These are phyloP conservation scores for Oscheius sp. DNA, from an alignment of 2,888 invertebrate species.

Conservation along the genomic window DNA sequence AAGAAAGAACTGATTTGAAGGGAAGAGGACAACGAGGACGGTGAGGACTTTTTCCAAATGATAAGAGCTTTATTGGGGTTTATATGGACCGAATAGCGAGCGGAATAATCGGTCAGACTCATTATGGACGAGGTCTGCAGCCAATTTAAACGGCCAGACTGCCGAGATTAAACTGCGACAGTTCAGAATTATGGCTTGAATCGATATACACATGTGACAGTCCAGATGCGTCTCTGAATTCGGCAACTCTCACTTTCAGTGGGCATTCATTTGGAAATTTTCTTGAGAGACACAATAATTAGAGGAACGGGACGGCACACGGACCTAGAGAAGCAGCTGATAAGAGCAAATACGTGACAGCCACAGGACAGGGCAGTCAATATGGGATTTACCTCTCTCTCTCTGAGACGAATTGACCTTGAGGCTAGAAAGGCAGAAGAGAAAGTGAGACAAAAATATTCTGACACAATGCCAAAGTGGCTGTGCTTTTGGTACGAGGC, in stretches of 20 bases:
- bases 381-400: too few relatives aligned
- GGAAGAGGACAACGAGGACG: too few relatives aligned
- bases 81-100: too few relatives aligned
- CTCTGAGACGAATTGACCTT: slow-evolving; percentile 28
- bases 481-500: too few relatives aligned
- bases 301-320: neutral
- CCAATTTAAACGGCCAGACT: neutral
- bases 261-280: neutral
- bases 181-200: neutral
- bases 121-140: neutral
- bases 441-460: slow-evolving; percentile 28
- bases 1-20: too few relatives aligned
- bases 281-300: neutral
- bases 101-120: neutral
- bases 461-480: slow-evolving; percentile 16
- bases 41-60: too few relatives aligned
- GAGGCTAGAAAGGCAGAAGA: slow-evolving; percentile 28
- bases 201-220: neutral
- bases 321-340: neutral
- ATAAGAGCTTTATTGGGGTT: too few relatives aligned
- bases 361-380: neutral
- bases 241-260: slow-evolving; percentile 14
- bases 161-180: neutral
- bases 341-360: slow-evolving; percentile 22
- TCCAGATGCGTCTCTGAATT: neutral